Evolutionary conservation across 2,113 vertebrate genomes (phyloP).

Genomic region (Scomber scombrus): DNA sequence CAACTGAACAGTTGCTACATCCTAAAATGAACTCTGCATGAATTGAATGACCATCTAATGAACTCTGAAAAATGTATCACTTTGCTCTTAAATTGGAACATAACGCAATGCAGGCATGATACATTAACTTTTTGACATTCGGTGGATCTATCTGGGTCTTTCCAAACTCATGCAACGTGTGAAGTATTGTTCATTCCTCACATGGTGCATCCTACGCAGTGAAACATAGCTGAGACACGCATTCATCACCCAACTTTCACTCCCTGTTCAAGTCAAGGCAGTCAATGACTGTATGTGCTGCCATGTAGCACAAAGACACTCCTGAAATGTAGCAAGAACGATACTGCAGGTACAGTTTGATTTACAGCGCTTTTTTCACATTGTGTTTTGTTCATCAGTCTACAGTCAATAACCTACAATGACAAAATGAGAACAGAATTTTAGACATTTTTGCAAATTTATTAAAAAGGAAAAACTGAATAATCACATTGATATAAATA

Average conservation of each 20-base stretch:
- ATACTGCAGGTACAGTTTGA: too few species aligned
- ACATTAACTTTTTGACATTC: conserved; percentile 2
- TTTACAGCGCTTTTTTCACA: too few species aligned
- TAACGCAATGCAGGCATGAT: conserved; percentile 5
- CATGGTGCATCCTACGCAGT: conserved; percentile 40
- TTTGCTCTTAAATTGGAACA: conserved; percentile 8
- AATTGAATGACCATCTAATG: conserved; percentile 43
- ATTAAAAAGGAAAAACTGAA: too few species aligned
- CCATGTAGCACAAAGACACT: not conserved
- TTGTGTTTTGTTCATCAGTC: too few species aligned
- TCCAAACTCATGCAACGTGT: conserved; percentile 40
- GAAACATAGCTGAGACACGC: conserved; percentile 9
- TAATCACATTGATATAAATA: too few species aligned
- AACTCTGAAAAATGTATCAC: conserved; percentile 36
- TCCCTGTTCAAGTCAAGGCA: conserved; percentile 38
- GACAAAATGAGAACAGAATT: too few species aligned
- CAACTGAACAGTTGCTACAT: not conserved
- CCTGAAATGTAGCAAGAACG: not conserved
- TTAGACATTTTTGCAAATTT: too few species aligned
- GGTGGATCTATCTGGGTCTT: conserved; percentile 13
- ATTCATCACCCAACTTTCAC: conserved; percentile 45
- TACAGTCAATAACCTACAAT: too few species aligned
- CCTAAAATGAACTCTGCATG: conserved; percentile 20
- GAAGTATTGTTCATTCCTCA: conserved; percentile 44
- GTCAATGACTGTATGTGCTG: conserved; percentile 1